A percentile compares a stretch with the other conserved stretches of the same genome.
phyloP scores from a whole-genome alignment of 1,140 invertebrate species.

The Drepana arcuata region DNA sequence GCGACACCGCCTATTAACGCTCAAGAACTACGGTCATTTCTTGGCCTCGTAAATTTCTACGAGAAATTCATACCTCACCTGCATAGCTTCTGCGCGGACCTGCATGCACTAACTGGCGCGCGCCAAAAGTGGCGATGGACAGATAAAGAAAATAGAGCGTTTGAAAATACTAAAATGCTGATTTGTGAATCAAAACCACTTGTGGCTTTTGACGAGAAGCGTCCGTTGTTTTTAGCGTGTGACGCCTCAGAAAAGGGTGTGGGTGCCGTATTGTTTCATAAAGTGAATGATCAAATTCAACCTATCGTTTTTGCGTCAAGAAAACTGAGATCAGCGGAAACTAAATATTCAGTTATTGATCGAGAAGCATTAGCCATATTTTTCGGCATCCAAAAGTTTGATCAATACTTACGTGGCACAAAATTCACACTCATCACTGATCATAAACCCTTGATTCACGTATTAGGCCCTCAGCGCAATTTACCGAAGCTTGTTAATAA shows the following conservation, averaged over 20 bases:
- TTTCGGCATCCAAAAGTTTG: constrained; percentile 1
- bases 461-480: constrained; percentile 4
- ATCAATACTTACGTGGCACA: constrained; percentile 3
- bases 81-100: constrained; percentile 5
- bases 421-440: constrained; percentile 4
- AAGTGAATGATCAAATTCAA: constrained; percentile 1
- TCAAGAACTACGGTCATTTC: constrained; percentile 8
- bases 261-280: constrained; percentile 10
- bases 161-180: constrained; percentile 2
- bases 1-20: constrained; percentile 2
- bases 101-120: constrained; percentile 2
- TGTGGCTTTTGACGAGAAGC: constrained; percentile 7
- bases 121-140: constrained; percentile 2
- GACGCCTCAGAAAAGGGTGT: constrained; percentile 13
- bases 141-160: not conserved
- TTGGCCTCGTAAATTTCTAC: constrained; percentile 6
- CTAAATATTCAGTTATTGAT: constrained; percentile 2
- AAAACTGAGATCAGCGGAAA: constrained; percentile 5
- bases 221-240: constrained; percentile 7
- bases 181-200: constrained; percentile 5
- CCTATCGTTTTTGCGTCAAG: constrained; percentile 12
- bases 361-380: constrained; percentile 1
- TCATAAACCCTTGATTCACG: constrained; percentile 4
- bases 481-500: constrained; percentile 6
- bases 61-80: constrained; percentile 8